Evolutionary conservation across 1,140 invertebrate species (phyloP), one percentile per base, ranked within the genome.

Genomic region (Ips typographus): DNA sequence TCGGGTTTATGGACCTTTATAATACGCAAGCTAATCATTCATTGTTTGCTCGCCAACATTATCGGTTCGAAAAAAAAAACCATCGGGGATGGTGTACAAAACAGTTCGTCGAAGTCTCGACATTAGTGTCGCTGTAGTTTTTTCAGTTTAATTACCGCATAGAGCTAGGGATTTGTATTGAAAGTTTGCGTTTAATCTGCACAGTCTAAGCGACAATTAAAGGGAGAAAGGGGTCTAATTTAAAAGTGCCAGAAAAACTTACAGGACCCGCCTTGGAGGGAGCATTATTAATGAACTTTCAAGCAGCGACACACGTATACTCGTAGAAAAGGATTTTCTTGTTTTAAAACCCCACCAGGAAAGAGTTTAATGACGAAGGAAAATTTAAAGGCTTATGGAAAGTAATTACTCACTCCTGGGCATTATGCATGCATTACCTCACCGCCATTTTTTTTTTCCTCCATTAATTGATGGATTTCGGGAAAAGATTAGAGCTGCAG

Each of bases 1-100:
- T 61, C 71, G 68, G 62, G 56, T 60, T 68, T 68, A 68, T 65
- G 70, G 47, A 71, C 70, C 70, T 41, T 40, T 56, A 57, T 62
- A 53, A 63, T 40, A 42, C 62, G 44, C 53, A 47, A 58, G 22
- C 7, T 60, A 68, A 68, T 68, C 65, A 68, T 68, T 68, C 58
- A 68, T 60, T 60, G 65, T 68, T 68, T 68, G 65, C 57, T 68
- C 52, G 40, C 47, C 52, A 68, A 60, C 47, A 59, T 59, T 41
- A 49, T 49, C 44, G 44, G 44, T 22, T 49, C 22, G 44, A 49
- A 57, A 57, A 38, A 61, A 40, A 61, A 61, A 61, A 61, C 36
- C n/a, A 47, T 6, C 42, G 8, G 39, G 59, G 39, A 36, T 44
- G 37, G 59, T 44, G 42, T 65, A 55, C 42, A 40, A 49, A 22